phyloP scores from a whole-genome alignment of 1,140 invertebrate species.

The Periplaneta americana region DNA sequence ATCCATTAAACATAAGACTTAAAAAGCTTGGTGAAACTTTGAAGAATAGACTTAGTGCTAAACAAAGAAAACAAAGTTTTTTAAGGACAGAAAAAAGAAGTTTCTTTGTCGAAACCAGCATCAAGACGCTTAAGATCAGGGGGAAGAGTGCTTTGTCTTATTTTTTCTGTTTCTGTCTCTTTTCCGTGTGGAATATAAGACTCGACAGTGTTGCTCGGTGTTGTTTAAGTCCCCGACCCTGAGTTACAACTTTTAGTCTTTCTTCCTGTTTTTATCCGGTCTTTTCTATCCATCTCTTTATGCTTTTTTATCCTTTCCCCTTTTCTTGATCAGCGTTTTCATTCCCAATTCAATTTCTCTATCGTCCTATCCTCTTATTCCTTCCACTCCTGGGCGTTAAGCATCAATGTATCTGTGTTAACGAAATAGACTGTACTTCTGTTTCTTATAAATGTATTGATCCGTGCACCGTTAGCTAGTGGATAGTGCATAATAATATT shows the following conservation, averaged over 20 bases:
- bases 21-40: not conserved
- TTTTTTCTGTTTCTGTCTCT: not conserved
- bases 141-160: not conserved
- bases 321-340: not conserved
- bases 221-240: not conserved
- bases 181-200: not conserved
- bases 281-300: not conserved
- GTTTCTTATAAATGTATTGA: too few relatives aligned
- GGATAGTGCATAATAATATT: too few relatives aligned
- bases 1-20: not conserved
- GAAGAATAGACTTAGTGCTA: not conserved
- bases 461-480: too few relatives aligned
- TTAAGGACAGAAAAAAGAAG: not conserved
- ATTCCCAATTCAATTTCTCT: not conserved
- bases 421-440: too few relatives aligned
- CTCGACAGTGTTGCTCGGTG: not conserved
- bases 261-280: not conserved
- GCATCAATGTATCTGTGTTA: too few relatives aligned
- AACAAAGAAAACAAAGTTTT: not conserved
- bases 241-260: not conserved
- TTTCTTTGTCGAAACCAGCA: not conserved
- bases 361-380: not conserved
- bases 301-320: not conserved
- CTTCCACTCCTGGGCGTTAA: not conserved
- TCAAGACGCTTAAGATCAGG: not conserved